Base-by-base conservation (phyloP, 2,113 vertebrate species). In the Pygoscelis adeliae region DNA sequence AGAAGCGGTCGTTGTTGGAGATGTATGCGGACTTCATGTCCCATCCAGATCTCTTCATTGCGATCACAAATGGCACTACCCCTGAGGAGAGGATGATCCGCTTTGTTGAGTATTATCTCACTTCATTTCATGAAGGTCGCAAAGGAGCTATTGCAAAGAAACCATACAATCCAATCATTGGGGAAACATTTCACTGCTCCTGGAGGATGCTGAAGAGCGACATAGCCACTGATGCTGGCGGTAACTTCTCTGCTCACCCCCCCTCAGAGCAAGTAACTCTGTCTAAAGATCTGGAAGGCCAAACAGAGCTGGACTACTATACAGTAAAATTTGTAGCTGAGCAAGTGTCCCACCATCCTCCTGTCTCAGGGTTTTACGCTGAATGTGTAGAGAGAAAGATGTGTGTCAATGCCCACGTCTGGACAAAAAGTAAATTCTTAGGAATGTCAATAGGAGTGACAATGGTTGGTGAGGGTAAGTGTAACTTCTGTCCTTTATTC, bases 11-110 rank as follows among this genome's bases (percentile, higher is more conserved):
- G 2, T 85, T 99, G 96, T 93, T 99, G 97, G 99, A 99, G 98
- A 99, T 99, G 99, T 99, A 99, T 15, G 99, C 99, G 0, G 99
- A 99, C 97, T 99, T 99, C 97, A 99, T 99, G 99, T 99, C 99
- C 20, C 99, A 99, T 91, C 99, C 99, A 3, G 99, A 99, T 66
- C 98, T 99, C 61, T 99, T 99, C 83, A 82, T 99, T 78, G 97
- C 99, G 63, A 99, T 99, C 97, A 98, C 99, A 0, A 98, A 98
- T 6, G 99, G 99, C 97, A 11, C 93, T 74, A 98, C 94, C 76
- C 97, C 99, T 0, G 99, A 99, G 96, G 99, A 99, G 86, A 99
- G 99, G 95, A 99, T 99, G 99, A 98, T 99, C 81, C 98, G 99
- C 58, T 99, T 99, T 4, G 99, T 99, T 34, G 99, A 99, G 96